Evolutionary conservation across 2,113 vertebrate genomes (phyloP).

Genomic region (Colistium nudipinnis): DNA sequence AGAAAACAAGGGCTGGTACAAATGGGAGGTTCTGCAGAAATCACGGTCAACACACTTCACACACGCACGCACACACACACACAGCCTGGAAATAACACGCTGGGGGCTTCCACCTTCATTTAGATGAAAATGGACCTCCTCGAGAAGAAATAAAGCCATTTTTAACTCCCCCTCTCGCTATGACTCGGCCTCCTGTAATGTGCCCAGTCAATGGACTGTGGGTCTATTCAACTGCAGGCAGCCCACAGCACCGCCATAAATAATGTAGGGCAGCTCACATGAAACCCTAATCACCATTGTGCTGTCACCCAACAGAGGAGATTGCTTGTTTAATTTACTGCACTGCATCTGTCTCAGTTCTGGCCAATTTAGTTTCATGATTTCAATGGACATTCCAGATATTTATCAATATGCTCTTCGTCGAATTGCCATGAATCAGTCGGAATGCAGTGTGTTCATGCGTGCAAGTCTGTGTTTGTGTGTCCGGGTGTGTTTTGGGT

Average conservation of each 20-base stretch:
- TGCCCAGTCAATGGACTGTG: conserved; percentile 82
- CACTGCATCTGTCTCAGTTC: conserved; percentile 81
- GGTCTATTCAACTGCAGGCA: conserved; percentile 80
- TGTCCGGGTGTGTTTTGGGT: conserved; percentile 2
- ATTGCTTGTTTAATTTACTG: conserved; percentile 84
- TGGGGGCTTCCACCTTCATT: conserved; percentile 75
- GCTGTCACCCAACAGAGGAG: conserved; percentile 81
- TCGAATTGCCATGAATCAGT: conserved; percentile 68
- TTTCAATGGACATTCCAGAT: conserved; percentile 68
- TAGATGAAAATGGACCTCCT: conserved; percentile 80
- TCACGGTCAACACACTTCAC: conserved; percentile 72
- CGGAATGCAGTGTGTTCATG: conserved; percentile 53
- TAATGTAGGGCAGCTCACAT: conserved; percentile 78
- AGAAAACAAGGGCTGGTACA: conserved; percentile 42
- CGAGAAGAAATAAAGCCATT: conserved; percentile 79
- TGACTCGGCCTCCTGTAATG: conserved; percentile 71
- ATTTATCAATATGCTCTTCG: conserved; percentile 78
- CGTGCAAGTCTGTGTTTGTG: conserved; percentile 21
- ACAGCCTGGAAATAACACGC: conserved; percentile 69
- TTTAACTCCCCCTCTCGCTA: conserved; percentile 69
- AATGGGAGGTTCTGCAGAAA: conserved; percentile 55
- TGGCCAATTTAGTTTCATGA: conserved; percentile 80
- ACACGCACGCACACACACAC: conserved; percentile 63
- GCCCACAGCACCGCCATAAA: conserved; percentile 78
- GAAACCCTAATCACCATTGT: conserved; percentile 81